Conservation (phyloP, 2,888 invertebrate genomes). For the Melangyna quadrimaculata region DNA sequence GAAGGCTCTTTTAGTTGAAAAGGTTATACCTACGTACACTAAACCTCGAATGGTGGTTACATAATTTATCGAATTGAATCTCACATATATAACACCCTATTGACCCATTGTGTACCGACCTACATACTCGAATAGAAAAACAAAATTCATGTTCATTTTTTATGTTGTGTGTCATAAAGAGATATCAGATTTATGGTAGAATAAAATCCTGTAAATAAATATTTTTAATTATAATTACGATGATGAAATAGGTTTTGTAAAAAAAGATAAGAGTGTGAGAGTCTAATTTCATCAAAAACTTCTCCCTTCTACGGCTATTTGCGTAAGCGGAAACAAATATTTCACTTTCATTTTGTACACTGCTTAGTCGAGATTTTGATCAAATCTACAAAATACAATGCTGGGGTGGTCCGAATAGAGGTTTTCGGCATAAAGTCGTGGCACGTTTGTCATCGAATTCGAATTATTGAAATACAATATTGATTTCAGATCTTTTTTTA, state of each 20-base stretch:
- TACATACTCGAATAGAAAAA: not conserved
- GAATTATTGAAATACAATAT: too few species aligned
- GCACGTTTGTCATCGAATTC: too few species aligned
- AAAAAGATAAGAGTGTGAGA: not conserved
- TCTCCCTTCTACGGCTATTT: not conserved
- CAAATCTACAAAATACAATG: too few species aligned
- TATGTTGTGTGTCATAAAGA: not conserved
- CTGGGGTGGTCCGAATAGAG: too few species aligned
- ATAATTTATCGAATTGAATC: conserved; percentile 50
- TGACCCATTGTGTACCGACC: conserved; percentile 15
- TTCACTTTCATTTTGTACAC: too few species aligned
- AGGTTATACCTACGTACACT: not conserved
- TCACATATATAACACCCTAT: conserved; percentile 36
- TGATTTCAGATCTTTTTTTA: too few species aligned
- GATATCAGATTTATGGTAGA: not conserved
- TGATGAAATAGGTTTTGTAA: not conserved
- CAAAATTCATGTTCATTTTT: not conserved
- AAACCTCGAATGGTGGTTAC: conserved; percentile 40
- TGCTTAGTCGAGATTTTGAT: too few species aligned
- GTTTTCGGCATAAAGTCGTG: too few species aligned
- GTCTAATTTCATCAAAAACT: not conserved
- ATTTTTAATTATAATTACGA: not conserved
- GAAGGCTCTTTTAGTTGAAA: not conserved
- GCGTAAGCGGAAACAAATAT: too few species aligned
- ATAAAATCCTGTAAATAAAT: not conserved